These are phyloP conservation scores for Fragum whitleyi DNA, from an alignment of 2,888 invertebrate species.

Conservation along the genomic window DNA sequence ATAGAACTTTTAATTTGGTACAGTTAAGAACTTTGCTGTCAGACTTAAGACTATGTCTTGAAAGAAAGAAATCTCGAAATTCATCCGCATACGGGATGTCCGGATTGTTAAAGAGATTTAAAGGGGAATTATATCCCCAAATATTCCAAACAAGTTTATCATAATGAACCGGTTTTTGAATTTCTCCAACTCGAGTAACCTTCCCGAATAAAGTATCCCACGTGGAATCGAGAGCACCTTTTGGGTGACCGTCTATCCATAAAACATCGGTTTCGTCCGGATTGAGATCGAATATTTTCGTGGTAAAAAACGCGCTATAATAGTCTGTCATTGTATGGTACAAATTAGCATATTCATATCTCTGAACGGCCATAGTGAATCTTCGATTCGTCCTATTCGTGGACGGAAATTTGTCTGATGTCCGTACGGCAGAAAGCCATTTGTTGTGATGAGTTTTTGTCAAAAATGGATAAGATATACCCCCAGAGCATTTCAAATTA, in stretches of 20 bases:
- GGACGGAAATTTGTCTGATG: background rate
- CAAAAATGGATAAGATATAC: constrained; percentile 38
- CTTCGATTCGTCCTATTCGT: background rate
- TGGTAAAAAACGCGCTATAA: constrained; percentile 77
- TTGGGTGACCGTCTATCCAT: constrained; percentile 81
- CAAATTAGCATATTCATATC: constrained; percentile 81
- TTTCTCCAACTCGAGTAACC: constrained; percentile 68
- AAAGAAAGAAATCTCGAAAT: constrained; percentile 80
- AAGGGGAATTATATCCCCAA: constrained; percentile 79
- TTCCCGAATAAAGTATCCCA: constrained; percentile 81
- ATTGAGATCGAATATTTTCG: constrained; percentile 65
- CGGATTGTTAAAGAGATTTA: constrained; percentile 69
- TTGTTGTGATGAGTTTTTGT: constrained; percentile 53
- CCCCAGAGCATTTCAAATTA: constrained; percentile 55
- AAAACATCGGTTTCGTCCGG: constrained; percentile 75
- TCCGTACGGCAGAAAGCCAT: constrained; percentile 50
- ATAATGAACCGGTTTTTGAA: constrained; percentile 67
- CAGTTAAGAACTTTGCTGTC: constrained; percentile 74
- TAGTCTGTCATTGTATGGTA: constrained; percentile 80
- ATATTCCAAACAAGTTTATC: constrained; percentile 77
- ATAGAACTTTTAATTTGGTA: constrained; percentile 70
- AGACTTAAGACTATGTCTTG: constrained; percentile 55
- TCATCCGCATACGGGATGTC: constrained; percentile 77
- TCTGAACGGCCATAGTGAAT: constrained; percentile 73
- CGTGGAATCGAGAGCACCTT: constrained; percentile 76